Evolutionary conservation across 1,140 invertebrate genomes (phyloP), one percentile per base, ranked within the genome.

Genomic region (Meteorus sp.): DNA sequence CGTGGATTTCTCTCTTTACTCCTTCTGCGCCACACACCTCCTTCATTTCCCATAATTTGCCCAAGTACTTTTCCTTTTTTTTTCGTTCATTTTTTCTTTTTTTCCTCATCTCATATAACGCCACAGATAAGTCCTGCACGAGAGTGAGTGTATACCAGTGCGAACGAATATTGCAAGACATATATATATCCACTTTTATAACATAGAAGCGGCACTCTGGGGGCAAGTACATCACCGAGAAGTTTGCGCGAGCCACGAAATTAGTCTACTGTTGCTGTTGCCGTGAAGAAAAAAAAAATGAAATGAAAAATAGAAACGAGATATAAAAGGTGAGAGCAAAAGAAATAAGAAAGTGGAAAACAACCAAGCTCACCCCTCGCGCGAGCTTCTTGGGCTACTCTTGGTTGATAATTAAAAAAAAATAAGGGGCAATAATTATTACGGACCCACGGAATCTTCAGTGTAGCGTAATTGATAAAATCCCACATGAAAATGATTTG

Each of bases 221-320:
- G 68, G 71, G 65, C 65, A 61, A 67, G 69, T 73, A 72, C 64
- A 71, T 73, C 71, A 71, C 60, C 29, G 54, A 17, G 55, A 72
- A 73, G 67, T 72, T 72, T 59, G 44, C 62, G 56, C 61, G 19
- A 54, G 51, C 57, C 50, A 37, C 45, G 27, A 50, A 73, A 72
- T 74, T 74, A 74, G 69, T 74, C 70, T 72, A 64, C 64, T 57
- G 67, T 62, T 15, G 29, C 20, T 57, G 22, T 17, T 43, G 27
- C n/a, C n/a, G n/a, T n/a, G n/a, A n/a, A n/a, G n/a, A n/a, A n/a
- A 43, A 25, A 25, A 20, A 13, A 25, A 15, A 29, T 11, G 29
- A 50, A 56, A 37, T 47, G 20, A 47, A 56, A 20, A 22, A 56
- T 19, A 41, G 17, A 44, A 45, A 55, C 8, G 17, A 54, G 35